phyloP scores from a whole-genome alignment of 1,140 invertebrate genomes.

The Holcopasites calliopsidis region DNA sequence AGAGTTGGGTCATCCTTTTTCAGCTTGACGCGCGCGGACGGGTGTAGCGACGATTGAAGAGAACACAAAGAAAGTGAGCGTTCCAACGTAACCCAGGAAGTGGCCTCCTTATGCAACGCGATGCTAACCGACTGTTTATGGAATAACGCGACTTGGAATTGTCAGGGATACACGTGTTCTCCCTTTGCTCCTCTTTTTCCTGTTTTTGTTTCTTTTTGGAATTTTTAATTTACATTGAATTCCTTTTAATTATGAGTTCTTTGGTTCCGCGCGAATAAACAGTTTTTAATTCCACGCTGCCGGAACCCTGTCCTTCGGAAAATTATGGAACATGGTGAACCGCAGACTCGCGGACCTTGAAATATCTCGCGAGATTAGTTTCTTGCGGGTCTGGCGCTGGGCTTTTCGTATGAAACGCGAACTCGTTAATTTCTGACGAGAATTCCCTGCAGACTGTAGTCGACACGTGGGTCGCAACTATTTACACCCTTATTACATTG shows the following conservation, averaged over 20 bases:
- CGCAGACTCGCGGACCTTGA: not conserved
- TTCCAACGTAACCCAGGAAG: constrained; percentile 48
- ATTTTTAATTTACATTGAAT: too few species aligned
- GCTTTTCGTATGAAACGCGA: not conserved
- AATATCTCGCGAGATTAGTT: not conserved
- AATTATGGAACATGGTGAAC: constrained; percentile 2
- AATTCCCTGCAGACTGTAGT: not conserved
- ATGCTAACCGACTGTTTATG: constrained; percentile 13
- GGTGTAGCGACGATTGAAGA: constrained; percentile 1
- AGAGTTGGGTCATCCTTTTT: not conserved
- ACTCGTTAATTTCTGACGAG: not conserved
- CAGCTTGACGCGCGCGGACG: not conserved
- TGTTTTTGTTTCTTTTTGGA: not conserved
- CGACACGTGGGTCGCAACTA: not conserved
- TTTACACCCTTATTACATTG: too few species aligned
- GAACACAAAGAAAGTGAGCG: constrained; percentile 60
- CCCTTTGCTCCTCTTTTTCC: not conserved
- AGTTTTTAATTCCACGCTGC: not conserved
- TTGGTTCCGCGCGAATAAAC: not conserved
- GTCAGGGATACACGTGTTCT: not conserved
- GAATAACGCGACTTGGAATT: constrained; percentile 17
- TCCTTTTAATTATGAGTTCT: too few species aligned
- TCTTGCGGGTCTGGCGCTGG: not conserved
- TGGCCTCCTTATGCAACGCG: constrained; percentile 39
- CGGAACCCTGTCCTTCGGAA: constrained; percentile 10